Evolutionary conservation across 2,113 vertebrate genomes (phyloP).

Genomic region (Raja brachyura): DNA sequence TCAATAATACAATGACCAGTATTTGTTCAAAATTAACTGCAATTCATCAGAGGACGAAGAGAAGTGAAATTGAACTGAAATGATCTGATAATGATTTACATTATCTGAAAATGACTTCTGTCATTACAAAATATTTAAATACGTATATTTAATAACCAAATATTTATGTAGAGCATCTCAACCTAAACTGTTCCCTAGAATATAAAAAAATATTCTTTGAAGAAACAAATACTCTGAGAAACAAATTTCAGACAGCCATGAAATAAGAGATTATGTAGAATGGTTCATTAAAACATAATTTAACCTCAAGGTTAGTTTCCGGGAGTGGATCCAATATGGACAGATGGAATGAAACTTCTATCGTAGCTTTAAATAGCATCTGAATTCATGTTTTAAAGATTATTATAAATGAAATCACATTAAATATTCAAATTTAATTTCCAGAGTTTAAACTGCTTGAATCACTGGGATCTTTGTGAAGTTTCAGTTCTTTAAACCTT

Average conservation of each 20-base stretch:
- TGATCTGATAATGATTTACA: too few relatives aligned
- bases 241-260: not conserved
- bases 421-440: not conserved
- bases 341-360: not conserved
- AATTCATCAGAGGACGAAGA: not conserved
- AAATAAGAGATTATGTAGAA: not conserved
- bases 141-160: not conserved
- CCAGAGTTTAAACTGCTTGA: not conserved
- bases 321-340: not conserved
- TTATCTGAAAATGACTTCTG: not conserved
- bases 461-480: not conserved
- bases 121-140: not conserved
- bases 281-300: not conserved
- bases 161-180: not conserved
- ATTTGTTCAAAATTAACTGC: not conserved
- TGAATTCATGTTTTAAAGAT: slow-evolving; percentile 18
- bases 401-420: not conserved
- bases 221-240: too few relatives aligned
- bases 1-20: not conserved
- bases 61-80: too few relatives aligned
- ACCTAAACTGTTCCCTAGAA: not conserved
- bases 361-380: not conserved
- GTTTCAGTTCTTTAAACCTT: not conserved
- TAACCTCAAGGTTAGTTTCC: not conserved
- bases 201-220: not conserved